Percentiles rank a stretch among this genome's conserved stretches.
These are phyloP conservation scores for Rhabdomys dilectus DNA, from an alignment of 2,113 vertebrate species.

Conservation along the genomic window DNA sequence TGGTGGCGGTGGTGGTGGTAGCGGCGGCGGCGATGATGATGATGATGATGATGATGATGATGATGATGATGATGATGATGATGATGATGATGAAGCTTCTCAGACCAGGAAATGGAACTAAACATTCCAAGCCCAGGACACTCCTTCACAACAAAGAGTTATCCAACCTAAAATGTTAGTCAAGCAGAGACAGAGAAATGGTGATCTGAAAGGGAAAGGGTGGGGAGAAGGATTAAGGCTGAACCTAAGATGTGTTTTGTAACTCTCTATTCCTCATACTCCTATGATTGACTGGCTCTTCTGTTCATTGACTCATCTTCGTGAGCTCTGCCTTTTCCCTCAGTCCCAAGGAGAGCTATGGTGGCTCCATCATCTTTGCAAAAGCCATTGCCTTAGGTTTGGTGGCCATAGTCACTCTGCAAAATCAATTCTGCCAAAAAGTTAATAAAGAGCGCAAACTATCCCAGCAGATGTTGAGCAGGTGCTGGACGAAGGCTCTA, in stretches of 20 bases:
- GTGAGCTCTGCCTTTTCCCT: background rate
- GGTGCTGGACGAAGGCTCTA: background rate
- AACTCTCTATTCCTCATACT: background rate
- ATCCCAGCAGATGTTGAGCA: background rate
- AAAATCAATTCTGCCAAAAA: background rate
- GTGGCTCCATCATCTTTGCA: background rate
- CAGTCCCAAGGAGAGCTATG: background rate
- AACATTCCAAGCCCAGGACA: background rate
- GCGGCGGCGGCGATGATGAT: no score
- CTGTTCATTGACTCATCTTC: background rate
- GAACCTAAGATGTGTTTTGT: background rate
- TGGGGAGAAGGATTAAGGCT: background rate
- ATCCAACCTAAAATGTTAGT: background rate
- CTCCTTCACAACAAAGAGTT: background rate
- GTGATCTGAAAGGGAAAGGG: background rate
- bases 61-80: no score
- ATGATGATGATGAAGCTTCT: background rate
- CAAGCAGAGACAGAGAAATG: background rate
- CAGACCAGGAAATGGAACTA: background rate
- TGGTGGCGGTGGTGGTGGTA: accelerated
- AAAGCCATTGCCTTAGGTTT: background rate
- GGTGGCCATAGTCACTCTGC: background rate
- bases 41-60: background rate
- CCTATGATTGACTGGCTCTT: background rate
- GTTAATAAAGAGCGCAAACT: background rate